A percentile compares a stretch with the other conserved stretches of the same genome.
Evolutionary conservation across 1,140 invertebrate genomes (phyloP).

Genomic region (Brachionus calyciflorus): DNA sequence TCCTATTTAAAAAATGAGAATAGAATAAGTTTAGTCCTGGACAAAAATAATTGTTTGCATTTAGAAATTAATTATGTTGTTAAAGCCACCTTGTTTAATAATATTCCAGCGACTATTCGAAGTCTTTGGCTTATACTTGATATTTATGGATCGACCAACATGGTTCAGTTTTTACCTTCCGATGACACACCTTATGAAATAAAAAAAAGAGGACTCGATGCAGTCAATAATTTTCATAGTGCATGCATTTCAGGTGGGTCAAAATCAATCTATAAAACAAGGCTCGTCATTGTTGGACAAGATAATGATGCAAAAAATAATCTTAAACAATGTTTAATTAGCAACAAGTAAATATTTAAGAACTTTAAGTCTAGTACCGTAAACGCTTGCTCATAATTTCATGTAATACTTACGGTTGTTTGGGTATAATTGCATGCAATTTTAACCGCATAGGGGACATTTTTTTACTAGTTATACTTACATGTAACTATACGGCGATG

Average conservation of each 20-base stretch:
- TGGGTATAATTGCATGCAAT: no score
- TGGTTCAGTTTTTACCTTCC: not conserved
- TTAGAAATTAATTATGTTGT: constrained; percentile 59
- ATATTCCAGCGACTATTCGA: constrained; percentile 50
- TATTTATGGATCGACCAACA: constrained; percentile 55
- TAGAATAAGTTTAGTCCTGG: constrained; percentile 57
- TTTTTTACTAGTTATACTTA: no score
- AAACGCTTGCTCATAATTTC: no score
- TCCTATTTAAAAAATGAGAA: constrained; percentile 51
- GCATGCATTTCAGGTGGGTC: constrained; percentile 56
- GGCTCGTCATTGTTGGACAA: constrained; percentile 50
- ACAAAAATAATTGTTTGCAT: constrained; percentile 54
- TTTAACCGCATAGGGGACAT: no score
- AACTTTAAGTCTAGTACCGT: no score
- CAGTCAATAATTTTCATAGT: constrained; percentile 57
- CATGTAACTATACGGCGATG: no score
- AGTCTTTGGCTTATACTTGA: constrained; percentile 59
- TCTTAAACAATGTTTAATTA: constrained; percentile 20
- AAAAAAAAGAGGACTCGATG: constrained; percentile 57
- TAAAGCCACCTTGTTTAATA: constrained; percentile 55
- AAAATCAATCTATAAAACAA: constrained; percentile 54
- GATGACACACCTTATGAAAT: constrained; percentile 58
- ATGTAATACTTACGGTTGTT: no score
- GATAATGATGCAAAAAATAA: constrained; percentile 50
- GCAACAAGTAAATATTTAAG: not conserved